Evolutionary conservation across 2,797 vertebrate species (phyloP).

Genomic region (Zalophus californianus): DNA sequence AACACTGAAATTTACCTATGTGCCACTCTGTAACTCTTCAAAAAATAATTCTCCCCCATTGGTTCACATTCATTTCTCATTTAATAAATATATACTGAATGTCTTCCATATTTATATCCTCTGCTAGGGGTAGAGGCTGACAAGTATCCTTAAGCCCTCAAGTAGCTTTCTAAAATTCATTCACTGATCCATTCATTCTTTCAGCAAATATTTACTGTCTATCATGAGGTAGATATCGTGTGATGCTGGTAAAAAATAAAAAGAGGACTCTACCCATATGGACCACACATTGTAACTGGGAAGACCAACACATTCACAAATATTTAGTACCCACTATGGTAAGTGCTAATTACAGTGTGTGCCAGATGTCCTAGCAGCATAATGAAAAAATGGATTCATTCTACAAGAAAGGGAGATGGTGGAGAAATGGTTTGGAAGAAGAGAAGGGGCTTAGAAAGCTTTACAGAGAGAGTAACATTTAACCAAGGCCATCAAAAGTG

Average conservation of each 20-base stretch:
- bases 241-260: background rate
- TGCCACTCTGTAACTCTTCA: background rate
- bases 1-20: background rate
- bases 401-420: background rate
- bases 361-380: background rate
- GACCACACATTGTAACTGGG: background rate
- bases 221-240: background rate
- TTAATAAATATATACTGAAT: constrained; percentile 9
- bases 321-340: background rate
- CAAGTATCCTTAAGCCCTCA: background rate
- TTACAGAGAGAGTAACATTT: background rate
- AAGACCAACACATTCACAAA: background rate
- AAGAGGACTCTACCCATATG: background rate
- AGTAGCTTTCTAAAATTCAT: background rate
- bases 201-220: background rate
- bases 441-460: background rate
- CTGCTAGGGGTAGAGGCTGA: background rate
- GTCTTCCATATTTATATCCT: background rate
- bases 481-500: background rate
- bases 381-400: background rate
- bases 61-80: background rate
- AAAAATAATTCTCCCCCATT: background rate
- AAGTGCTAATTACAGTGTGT: background rate
- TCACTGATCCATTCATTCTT: background rate
- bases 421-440: background rate